These are phyloP conservation scores for Callinectes sapidus DNA, from an alignment of 2,888 invertebrate species.

Conservation along the genomic window DNA sequence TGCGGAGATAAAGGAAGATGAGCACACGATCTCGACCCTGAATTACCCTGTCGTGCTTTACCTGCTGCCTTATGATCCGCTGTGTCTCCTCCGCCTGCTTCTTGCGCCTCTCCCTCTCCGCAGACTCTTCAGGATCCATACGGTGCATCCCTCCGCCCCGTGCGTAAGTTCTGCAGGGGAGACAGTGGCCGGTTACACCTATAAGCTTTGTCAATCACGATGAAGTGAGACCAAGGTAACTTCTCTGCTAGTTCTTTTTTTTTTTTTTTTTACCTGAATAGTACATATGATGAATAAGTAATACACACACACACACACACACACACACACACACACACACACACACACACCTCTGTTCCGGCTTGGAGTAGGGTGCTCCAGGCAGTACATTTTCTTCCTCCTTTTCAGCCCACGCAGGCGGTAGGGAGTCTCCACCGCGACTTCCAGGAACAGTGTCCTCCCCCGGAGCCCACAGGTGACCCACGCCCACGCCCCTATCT, in stretches of 20 bases:
- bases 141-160: constrained; percentile 64
- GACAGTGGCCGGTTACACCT: not conserved
- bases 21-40: not conserved
- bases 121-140: constrained; percentile 76
- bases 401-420: constrained; percentile 67
- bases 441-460: constrained; percentile 77
- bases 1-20: not conserved
- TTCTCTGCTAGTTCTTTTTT: not conserved
- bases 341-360: constrained; percentile 58
- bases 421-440: constrained; percentile 36
- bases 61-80: constrained; percentile 86
- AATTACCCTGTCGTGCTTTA: constrained; percentile 55
- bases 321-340: constrained; percentile 19
- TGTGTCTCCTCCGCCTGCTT: constrained; percentile 91
- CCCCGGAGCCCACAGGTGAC: constrained; percentile 82
- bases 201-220: not conserved
- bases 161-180: constrained; percentile 66
- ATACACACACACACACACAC: constrained; percentile 34
- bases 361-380: constrained; percentile 60
- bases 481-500: constrained; percentile 83
- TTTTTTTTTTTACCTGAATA: not conserved
- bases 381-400: constrained; percentile 62
- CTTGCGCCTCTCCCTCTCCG: constrained; percentile 88
- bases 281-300: not conserved
- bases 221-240: not conserved